Base-by-base conservation (phyloP, 53 echinoderm and acorn worm genomes). In the Henricia sp. region DNA sequence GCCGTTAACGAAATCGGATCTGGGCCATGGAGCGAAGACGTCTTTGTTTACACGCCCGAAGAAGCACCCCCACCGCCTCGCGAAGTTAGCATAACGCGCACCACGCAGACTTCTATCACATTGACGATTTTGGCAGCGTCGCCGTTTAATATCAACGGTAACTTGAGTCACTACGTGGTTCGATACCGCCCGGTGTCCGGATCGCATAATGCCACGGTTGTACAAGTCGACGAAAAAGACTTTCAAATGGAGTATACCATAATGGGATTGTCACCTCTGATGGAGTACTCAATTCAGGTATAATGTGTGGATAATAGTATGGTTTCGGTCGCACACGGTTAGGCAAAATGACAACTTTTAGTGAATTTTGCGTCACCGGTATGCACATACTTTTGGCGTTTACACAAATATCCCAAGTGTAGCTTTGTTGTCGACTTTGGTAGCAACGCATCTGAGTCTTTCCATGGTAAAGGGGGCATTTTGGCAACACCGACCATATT, bases 101-200 rank as follows among this genome's bases (percentile, higher is more conserved):
- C 63, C 48, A 71, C 59, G 6, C 24, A 19, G 20, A 27, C 36
- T 37, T 85, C 86, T 16, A 60, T 85, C 65, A 74, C 73, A 40
- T 9, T 85, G 30, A 11, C 12, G 29, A 33, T 54, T 4, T 40
- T 37, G 26, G 86, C 86, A 50, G 14, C 86, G 6, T 34, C 58
- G 28, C 74, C 86, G 9, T 46, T 50, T 37, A 85, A 85, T 39
- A 73, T 73, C 2, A 85, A 85, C 33, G 86, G 86, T 4, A 60
- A 63, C 71, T 30, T 85, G 10, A 66, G 39, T 24, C 74, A 72
- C 16, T 85, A 85, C 40, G 2, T 67, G 3, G 24, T 85, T 8
- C 73, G 36, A 21, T 85, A 85, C 21, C 46, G 28, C 11, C 60
- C 5, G 57, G 62, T 10, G 0, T 12, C 32, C 1, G 80, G n/a